Base-by-base conservation (phyloP, 2,888 invertebrate genomes). In the Lithophane ornitopus region DNA sequence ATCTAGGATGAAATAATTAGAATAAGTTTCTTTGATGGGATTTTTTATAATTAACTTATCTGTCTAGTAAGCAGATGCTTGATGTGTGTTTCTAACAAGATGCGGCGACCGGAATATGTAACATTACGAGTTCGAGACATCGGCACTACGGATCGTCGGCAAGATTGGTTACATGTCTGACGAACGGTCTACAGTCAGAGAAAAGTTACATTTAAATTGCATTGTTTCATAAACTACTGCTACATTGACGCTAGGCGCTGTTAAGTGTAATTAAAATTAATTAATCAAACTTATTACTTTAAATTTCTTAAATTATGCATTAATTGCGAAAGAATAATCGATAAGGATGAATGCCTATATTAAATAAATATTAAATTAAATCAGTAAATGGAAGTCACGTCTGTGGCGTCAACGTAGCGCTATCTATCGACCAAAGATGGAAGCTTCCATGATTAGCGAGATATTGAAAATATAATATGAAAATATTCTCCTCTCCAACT, bases 391-490 rank as follows among this genome's bases (percentile, higher is more conserved):
- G 67, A 79, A 76, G 66, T 61, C 68, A 78, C 28, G 61, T 69
- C 59, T 61, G 72, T 69, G 78, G 70, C 81, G 84, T 78, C 81
- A 81, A 78, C 28, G 75, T 76, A 81, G 75, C 61, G 70, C 54
- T 75, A 80, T 84, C 80, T 85, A 54, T 70, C 76, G 74, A 78
- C 75, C 66, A 81, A 84, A 81, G 67, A 84, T 84, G 87, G 82
- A 81, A 77, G 66, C 54, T 67, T 80, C 82, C 86, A 87, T 82
- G 44, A 81, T 84, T 74, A 84, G 81, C 66, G 79, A 87, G 81
- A 87, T 70, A 74, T 69, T 82, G 88, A 81, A 82, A 82, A 84
- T 79, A 78, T 81, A 78, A 71, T 83, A 84, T 81, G 83, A 83
- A 84, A 77, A 78, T 66, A 72, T 75, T 82, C 84, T 85, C 83